Evolutionary conservation across 1,140 invertebrate species (phyloP), one percentile per base, ranked within the genome.

Genomic region (Drosophila eugracilis): DNA sequence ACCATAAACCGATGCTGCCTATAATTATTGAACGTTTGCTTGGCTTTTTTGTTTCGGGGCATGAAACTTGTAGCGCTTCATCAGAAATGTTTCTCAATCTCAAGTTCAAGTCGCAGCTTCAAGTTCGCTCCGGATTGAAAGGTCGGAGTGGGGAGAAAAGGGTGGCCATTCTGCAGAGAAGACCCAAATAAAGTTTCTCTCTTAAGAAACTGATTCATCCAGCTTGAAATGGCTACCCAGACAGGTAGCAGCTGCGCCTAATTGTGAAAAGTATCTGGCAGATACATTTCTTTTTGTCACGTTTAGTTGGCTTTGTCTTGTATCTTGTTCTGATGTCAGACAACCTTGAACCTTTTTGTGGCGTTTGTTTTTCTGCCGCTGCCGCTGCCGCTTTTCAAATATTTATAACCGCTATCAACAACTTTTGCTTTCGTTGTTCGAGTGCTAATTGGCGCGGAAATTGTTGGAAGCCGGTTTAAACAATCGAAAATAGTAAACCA

Each of bases 201-300:
- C 34, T 52, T 7, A 39, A 41, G 53, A 44, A 36, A 26, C 37
- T 28, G 32, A 48, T 49, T 39, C 14, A 5, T 26, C 26, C 48
- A 42, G 21, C 21, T n/a, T 1, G 21, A 14, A 45, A 21, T 52
- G 34, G 34, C n/a, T n/a, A 15, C 14, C 70, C 59, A 74, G 72
- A 75, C 80, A 86, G 74, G 83, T 77, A 85, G 81, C 81, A 75
- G 73, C 81, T 86, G 83, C 52, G 59, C 73, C 81, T 86, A 86
- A 86, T 86, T 81, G 73, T 66, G 52, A 59, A 86, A 76, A 77
- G 83, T 88, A 88, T 81, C 83, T 88, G 21, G 53, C 76, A 86
- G 81, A 81, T 88, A 88, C 81, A 88, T 88, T 86, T 86, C 81
- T 86, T 78, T 67, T 78, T 86, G 81, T 88, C 81, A 86, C 83